Evolutionary conservation across 2,113 vertebrate genomes (phyloP).

Genomic region (Columbina picui): DNA sequence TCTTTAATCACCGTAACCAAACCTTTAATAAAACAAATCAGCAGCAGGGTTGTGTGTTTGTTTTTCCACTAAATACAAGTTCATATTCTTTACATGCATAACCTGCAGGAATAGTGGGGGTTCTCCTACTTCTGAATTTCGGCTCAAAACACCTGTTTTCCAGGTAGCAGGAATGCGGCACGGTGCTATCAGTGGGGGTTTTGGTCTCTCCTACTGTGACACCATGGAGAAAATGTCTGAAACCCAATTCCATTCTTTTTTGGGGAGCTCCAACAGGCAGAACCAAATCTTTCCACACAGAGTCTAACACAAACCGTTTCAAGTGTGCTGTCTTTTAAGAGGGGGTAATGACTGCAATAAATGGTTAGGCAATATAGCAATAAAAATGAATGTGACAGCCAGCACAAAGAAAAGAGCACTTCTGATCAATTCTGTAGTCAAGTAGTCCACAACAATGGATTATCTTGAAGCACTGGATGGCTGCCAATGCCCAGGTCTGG

Average conservation of each 20-base stretch:
- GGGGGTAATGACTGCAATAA: not conserved
- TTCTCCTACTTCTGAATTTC: not conserved
- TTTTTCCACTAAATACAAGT: not conserved
- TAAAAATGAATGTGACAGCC: not conserved
- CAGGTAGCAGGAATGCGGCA: not conserved
- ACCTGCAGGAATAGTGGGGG: not conserved
- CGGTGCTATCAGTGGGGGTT: not conserved
- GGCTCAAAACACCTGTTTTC: not conserved
- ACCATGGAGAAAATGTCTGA: not conserved
- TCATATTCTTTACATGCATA: not conserved
- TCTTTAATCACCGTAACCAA: not conserved
- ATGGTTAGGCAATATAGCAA: not conserved
- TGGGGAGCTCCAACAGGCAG: not conserved
- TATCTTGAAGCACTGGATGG: not conserved
- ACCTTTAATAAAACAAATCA: not conserved
- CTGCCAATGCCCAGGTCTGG: not conserved
- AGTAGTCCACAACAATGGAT: not conserved
- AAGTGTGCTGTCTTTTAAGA: not conserved
- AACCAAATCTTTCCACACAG: not conserved
- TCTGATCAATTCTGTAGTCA: not conserved
- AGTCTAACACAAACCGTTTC: not conserved
- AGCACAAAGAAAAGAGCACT: not conserved
- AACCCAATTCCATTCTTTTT: not conserved
- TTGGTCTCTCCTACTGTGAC: not conserved
- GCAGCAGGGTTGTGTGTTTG: not conserved